These are phyloP conservation scores for Heliconius aoede DNA, from an alignment of 2,888 invertebrate genomes.

Conservation along the genomic window DNA sequence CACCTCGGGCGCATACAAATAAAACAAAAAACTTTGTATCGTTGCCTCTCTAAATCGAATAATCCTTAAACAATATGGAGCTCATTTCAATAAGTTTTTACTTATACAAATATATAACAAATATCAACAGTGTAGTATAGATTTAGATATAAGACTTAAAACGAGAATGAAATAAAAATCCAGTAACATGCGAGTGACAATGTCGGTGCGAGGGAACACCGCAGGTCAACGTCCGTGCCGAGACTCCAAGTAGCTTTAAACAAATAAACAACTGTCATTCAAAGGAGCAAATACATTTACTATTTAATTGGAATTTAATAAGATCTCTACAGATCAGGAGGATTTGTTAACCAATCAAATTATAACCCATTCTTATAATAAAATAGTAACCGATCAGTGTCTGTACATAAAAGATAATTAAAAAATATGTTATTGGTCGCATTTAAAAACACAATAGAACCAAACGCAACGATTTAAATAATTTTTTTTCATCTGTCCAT, in stretches of 20 bases:
- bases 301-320: conserved; percentile 25
- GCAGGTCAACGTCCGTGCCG: conserved; percentile 49
- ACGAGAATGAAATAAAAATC: conserved; percentile 12
- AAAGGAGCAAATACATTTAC: conserved; percentile 29
- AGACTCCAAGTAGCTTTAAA: conserved; percentile 49
- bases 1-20: conserved; percentile 25
- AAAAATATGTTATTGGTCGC: no score
- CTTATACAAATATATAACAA: conserved; percentile 3
- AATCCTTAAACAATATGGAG: conserved; percentile 31
- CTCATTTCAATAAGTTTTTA: conserved; percentile 36
- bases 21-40: conserved; percentile 20
- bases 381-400: no score
- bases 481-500: no score
- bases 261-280: conserved; percentile 42
- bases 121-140: not conserved
- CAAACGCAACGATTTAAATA: no score
- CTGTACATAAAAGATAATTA: no score
- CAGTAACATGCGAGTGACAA: conserved; percentile 38
- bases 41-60: conserved; percentile 11
- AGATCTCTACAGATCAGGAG: not conserved
- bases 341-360: conserved; percentile 10
- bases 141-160: not conserved
- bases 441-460: no score
- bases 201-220: conserved; percentile 43
- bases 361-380: not conserved